Evolutionary conservation across 2,888 invertebrate species (phyloP), one percentile per base, ranked within the genome.

Genomic region (Leptothorax acervorum): DNA sequence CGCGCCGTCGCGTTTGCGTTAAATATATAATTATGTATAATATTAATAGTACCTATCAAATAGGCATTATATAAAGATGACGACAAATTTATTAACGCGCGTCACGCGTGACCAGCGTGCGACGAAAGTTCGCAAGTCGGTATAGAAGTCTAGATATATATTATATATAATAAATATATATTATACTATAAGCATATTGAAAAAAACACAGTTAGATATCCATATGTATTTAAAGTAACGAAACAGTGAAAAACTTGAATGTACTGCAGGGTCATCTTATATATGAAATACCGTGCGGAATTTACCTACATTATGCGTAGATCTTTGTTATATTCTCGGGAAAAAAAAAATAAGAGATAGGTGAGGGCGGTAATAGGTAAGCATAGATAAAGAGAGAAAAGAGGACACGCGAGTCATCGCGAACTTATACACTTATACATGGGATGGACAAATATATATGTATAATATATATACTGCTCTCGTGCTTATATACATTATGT

Each of bases 71-170:
- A 60, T 66, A 62, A 87, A 83, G 84, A 85, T 88, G 86, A 90
- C 85, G 83, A 90, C 83, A 85, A 85, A 87, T 89, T 91, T 91
- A 90, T 91, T 86, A 87, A 86, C 51, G 85, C 84, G 84, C 68
- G 79, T 82, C 83, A 83, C 62, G 84, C 85, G 85, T 84, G 82
- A 85, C 88, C 66, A 83, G 84, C 86, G 85, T 89, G 87, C 87
- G 85, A 90, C 48, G 48, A 60, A 71, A 71, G 79, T 87, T 74
- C 85, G 88, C 87, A 82, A 87, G 89, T 88, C 83, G 86, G 86
- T 93, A 93, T 93, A 93, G 91, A 90, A 86, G 66, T 91, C 79
- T 93, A 93, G 92, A 93, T 92, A 92, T 78, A 74, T 84, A 92
- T 92, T 87, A 92, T 90, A 91, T 90, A 89, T 55, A 55, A 55